Percentiles rank a stretch among this genome's conserved stretches.
These are phyloP conservation scores for Pheosia tremula DNA, from an alignment of 2,888 invertebrate species.

Conservation along the genomic window DNA sequence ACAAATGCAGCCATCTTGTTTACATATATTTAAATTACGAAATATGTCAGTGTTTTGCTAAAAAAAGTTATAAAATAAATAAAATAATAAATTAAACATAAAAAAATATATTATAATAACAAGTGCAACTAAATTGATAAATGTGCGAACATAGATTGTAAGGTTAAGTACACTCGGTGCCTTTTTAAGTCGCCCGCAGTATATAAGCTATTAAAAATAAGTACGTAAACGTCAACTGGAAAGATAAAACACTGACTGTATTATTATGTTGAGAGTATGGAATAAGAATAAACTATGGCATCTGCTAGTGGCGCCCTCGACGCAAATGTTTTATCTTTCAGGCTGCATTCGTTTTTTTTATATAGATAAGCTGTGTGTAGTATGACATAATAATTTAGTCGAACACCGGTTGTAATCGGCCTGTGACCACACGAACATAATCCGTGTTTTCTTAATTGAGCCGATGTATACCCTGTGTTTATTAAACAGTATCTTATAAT, in stretches of 20 bases:
- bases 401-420: no score
- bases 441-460: no score
- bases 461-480: no score
- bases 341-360: no score
- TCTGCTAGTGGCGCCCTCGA: no score
- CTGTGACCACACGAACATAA: no score
- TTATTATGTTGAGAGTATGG: neutral
- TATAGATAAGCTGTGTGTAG: neutral
- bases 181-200: conserved; percentile 34
- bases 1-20: conserved; percentile 29
- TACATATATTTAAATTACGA: conserved; percentile 27
- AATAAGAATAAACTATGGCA: neutral
- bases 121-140: conserved; percentile 63
- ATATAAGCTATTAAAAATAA: neutral
- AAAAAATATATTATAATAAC: conserved; percentile 45
- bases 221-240: neutral
- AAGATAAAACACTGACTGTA: neutral
- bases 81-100: conserved; percentile 45
- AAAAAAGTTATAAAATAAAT: conserved; percentile 39
- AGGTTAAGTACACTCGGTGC: conserved; percentile 19
- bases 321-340: no score
- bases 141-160: conserved; percentile 48
- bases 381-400: neutral
- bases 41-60: conserved; percentile 39
- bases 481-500: no score